Conservation (phyloP, 2,888 invertebrate species). For the Drosophila setosimentum region DNA sequence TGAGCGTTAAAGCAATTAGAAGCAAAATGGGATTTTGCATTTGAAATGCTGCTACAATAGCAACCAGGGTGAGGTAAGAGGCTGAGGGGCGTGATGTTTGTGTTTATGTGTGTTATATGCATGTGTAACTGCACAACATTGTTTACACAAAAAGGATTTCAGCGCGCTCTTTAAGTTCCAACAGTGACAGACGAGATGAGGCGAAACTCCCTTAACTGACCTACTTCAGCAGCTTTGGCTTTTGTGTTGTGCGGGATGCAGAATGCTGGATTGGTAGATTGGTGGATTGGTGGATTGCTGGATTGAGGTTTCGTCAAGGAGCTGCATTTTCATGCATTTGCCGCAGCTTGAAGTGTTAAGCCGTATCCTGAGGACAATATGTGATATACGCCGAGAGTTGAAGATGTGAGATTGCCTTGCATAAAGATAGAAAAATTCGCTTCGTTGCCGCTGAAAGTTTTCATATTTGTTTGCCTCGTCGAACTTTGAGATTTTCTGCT, state of each 20-base stretch:
- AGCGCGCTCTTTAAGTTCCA: constrained; percentile 73
- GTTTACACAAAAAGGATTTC: constrained; percentile 77
- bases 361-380: constrained; percentile 51
- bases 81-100: neutral
- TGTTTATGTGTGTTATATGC: constrained; percentile 1
- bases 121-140: constrained; percentile 56
- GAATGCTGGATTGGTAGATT: constrained; percentile 27
- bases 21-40: constrained; percentile 81
- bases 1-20: constrained; percentile 82
- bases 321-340: constrained; percentile 78
- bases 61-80: constrained; percentile 7
- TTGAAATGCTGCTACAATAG: constrained; percentile 76
- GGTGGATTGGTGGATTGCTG: constrained; percentile 26
- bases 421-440: constrained; percentile 61
- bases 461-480: constrained; percentile 78
- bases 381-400: constrained; percentile 36
- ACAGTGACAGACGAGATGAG: constrained; percentile 42
- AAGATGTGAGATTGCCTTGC: constrained; percentile 67
- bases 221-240: constrained; percentile 63
- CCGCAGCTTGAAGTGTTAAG: constrained; percentile 75
- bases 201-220: constrained; percentile 68
- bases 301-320: constrained; percentile 70
- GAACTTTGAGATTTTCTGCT: constrained; percentile 61
- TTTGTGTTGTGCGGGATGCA: constrained; percentile 49
- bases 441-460: constrained; percentile 70